A percentile compares a stretch with the other conserved stretches of the same genome.
These are phyloP conservation scores for Drosophila picticornis DNA, from an alignment of 2,888 invertebrate species.

Conservation along the genomic window DNA sequence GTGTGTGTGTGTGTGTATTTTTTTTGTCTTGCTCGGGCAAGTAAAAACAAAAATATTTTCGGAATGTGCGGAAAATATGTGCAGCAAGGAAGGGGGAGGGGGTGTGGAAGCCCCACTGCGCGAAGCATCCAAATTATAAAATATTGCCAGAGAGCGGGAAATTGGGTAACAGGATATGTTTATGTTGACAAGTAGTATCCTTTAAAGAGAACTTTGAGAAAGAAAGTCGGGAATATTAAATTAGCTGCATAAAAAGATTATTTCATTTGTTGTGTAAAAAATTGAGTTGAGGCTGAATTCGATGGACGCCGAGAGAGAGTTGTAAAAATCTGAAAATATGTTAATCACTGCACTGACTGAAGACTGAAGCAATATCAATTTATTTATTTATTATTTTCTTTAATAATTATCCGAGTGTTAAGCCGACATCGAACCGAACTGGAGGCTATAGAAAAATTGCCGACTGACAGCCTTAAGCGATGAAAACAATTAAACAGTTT, in stretches of 20 bases:
- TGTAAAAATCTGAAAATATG: not conserved
- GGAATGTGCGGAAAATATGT: conserved; percentile 62
- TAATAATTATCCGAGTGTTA: not conserved
- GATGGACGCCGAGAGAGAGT: not conserved
- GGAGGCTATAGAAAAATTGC: not conserved
- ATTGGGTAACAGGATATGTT: conserved; percentile 37
- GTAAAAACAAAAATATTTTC: conserved; percentile 69
- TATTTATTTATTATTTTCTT: not conserved
- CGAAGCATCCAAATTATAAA: conserved; percentile 59
- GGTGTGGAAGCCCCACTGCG: conserved; percentile 15
- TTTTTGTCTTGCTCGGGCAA: conserved; percentile 20
- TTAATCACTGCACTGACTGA: not conserved
- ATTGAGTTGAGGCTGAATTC: not conserved
- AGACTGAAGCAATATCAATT: not conserved
- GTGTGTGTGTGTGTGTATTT: conserved; percentile 4
- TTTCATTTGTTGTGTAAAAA: not conserved
- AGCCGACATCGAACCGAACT: not conserved
- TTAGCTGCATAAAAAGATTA: not conserved
- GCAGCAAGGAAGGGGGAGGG: not conserved
- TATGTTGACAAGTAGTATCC: conserved; percentile 22
- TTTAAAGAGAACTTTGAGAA: not conserved
- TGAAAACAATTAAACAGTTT: conserved; percentile 51
- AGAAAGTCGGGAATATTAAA: not conserved
- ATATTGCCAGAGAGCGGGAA: conserved; percentile 48
- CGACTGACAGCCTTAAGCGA: conserved; percentile 8